Conservation (phyloP, 2,113 vertebrate genomes). For the Perognathus longimembris region DNA sequence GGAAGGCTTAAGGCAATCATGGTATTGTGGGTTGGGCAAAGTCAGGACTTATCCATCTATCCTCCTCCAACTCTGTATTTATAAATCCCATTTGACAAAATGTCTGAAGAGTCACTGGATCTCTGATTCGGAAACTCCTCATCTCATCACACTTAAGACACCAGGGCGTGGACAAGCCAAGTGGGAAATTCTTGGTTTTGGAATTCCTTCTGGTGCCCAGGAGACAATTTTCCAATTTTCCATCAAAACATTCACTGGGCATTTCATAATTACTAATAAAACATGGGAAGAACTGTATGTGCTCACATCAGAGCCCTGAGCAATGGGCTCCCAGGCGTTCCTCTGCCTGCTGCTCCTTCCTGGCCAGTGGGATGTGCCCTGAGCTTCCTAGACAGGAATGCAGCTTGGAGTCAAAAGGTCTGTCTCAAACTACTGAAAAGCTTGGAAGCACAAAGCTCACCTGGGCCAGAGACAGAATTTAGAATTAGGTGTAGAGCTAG, state of each 20-base stretch:
- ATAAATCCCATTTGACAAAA: background rate
- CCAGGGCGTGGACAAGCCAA: constrained; percentile 26
- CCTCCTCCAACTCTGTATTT: background rate
- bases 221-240: constrained; percentile 76
- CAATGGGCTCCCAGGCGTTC: constrained; percentile 66
- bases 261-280: constrained; percentile 77
- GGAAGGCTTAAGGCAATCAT: background rate
- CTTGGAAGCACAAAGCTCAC: constrained; percentile 12
- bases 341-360: constrained; percentile 66
- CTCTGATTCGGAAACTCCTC: constrained; percentile 42
- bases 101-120: background rate
- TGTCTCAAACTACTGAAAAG: constrained; percentile 78
- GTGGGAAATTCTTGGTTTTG: constrained; percentile 69
- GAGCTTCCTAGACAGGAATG: constrained; percentile 81
- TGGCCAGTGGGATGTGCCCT: constrained; percentile 72
- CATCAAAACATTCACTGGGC: constrained; percentile 69
- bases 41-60: background rate
- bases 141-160: background rate
- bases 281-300: constrained; percentile 81
- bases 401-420: constrained; percentile 70
- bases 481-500: constrained; percentile 8
- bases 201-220: constrained; percentile 62
- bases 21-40: background rate
- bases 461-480: background rate
- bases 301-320: constrained; percentile 71